phyloP scores from a whole-genome alignment of 2,888 invertebrate genomes.

The Caenorhabditis wallacei region DNA sequence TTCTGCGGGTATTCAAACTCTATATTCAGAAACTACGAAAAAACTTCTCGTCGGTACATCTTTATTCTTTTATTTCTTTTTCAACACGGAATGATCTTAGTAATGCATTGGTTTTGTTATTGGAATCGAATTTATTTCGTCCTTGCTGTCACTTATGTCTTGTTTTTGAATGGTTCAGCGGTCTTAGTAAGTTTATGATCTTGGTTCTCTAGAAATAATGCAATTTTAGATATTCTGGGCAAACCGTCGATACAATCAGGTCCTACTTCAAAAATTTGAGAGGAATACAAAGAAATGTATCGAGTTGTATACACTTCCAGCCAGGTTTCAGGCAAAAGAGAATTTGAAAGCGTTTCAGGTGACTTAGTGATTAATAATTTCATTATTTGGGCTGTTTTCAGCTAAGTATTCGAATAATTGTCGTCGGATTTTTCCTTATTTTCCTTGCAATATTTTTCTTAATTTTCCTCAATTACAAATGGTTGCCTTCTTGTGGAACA shows the following conservation, averaged over 20 bases:
- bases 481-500: slow-evolving; percentile 21
- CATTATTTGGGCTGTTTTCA: background rate
- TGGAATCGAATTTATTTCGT: slow-evolving; percentile 25
- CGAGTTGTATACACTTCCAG: slow-evolving; percentile 12
- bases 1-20: background rate
- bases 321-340: slow-evolving; percentile 40
- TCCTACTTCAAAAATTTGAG: slow-evolving; percentile 18
- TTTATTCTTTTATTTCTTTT: slow-evolving; percentile 5
- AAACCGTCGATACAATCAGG: slow-evolving; percentile 14
- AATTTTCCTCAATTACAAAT: slow-evolving; percentile 12
- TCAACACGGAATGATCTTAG: slow-evolving; percentile 22
- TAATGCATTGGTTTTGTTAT: slow-evolving; percentile 28
- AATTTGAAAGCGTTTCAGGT: slow-evolving; percentile 34
- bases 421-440: slow-evolving; percentile 30
- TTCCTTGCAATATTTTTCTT: slow-evolving; percentile 1
- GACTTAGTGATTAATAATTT: background rate
- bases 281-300: background rate
- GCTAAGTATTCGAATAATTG: slow-evolving; percentile 17
- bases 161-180: slow-evolving; percentile 12
- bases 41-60: slow-evolving; percentile 19
- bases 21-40: slow-evolving; percentile 49
- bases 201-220: background rate
- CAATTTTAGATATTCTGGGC: slow-evolving; percentile 16
- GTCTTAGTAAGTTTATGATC: slow-evolving; percentile 14
- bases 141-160: background rate